Evolutionary conservation across 37 sponge, comb jelly and placozoan genomes (phyloP), one percentile per base, ranked within the genome.

Genomic region (Hexactinellida sp.): DNA sequence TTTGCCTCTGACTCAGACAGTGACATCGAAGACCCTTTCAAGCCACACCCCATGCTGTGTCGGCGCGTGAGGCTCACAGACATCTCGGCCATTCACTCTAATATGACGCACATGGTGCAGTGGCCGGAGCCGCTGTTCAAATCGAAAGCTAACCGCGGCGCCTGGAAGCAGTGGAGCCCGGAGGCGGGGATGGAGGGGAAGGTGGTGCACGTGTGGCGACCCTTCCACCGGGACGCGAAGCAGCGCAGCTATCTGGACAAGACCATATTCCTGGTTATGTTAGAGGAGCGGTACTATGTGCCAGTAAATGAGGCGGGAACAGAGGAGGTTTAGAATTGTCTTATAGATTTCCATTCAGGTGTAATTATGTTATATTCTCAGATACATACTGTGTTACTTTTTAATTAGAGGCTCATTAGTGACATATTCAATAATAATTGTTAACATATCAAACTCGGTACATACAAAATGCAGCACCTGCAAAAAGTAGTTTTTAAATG

Each of bases 131-230:
- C 55, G 30, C 5, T 24, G 24, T 86, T 90, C 85, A 54, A 84
- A 21, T n/a, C 83, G 24, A 92, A 90, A 38, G 91, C 89, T 19
- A 32, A 36, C 37, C 85, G 85, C 55, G 55, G 36, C 36, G 47
- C 76, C 82, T 94, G 95, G 95, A 88, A 88, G 84, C 84, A 54
- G 1, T 94, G 95, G 95, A 28, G 37, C 25, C 92, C 95, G 13
- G 38, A 76, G 37, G 91, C 84, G 39, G 92, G 92, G 3, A 89
- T 90, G 89, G 88, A 86, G 37, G 95, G 91, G 10, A 88, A 86
- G 55, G 95, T 94, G 35, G 83, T 94, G 37, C 95, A 94, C 82
- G 92, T 89, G 38, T 94, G 95, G 95, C n/a, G 91, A 36, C 95
- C 95, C 7, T 94, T 90, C 76, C 95, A 94, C 82, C 84, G 84